Evolutionary conservation across 2,797 vertebrate genomes (phyloP).

Genomic region (Rousettus madagascariensis): DNA sequence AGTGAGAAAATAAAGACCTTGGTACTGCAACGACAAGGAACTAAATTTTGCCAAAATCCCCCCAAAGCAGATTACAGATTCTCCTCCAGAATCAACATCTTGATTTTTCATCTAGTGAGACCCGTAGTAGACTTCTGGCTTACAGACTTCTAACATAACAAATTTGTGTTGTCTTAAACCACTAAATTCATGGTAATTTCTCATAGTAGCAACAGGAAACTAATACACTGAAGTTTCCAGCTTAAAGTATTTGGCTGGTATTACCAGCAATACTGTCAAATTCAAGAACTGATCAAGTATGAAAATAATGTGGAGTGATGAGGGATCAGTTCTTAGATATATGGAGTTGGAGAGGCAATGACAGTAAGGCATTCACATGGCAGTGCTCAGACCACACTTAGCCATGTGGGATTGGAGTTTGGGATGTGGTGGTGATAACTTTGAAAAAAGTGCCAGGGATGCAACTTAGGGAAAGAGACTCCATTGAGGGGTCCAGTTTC

Average conservation of each 20-base stretch:
- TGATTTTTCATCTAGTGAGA: background rate
- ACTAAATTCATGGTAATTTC: background rate
- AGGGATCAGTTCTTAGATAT: background rate
- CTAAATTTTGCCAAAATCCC: background rate
- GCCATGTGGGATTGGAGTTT: background rate
- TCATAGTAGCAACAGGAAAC: conserved; percentile 25
- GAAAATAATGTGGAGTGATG: background rate
- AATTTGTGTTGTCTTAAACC: background rate
- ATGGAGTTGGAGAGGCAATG: background rate
- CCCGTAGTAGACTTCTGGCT: background rate
- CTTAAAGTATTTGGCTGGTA: conserved; percentile 20
- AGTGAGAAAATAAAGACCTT: background rate
- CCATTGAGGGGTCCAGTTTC: background rate
- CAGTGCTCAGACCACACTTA: background rate
- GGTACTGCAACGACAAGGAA: background rate
- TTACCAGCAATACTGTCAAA: conserved; percentile 2
- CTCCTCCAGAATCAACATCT: background rate
- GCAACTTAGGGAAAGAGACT: background rate
- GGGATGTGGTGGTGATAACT: conserved; percentile 12
- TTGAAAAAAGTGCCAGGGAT: background rate
- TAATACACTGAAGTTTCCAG: conserved; percentile 3
- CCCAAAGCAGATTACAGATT: background rate
- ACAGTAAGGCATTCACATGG: background rate
- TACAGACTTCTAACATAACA: conserved; percentile 14
- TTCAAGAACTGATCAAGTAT: conserved; percentile 15